phyloP scores from a whole-genome alignment of 1,140 invertebrate species.

The Epicauta chinensis region DNA sequence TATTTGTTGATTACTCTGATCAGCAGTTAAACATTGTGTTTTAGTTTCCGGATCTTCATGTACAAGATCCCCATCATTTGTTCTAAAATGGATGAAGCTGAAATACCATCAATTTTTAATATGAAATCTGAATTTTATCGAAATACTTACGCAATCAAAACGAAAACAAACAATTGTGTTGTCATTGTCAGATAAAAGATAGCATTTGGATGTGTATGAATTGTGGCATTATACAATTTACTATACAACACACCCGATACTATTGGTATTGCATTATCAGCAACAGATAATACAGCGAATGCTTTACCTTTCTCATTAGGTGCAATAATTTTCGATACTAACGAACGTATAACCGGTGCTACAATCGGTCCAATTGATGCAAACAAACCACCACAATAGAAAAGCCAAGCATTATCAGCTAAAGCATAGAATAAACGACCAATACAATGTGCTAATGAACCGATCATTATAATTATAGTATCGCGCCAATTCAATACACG shows the following conservation, averaged over 20 bases:
- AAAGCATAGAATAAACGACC: conserved; percentile 60
- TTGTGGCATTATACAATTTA: conserved; percentile 62
- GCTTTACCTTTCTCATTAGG: conserved; percentile 66
- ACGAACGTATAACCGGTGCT: conserved; percentile 65
- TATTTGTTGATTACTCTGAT: too few species aligned
- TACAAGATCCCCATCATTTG: conserved; percentile 21
- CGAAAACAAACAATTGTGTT: conserved; percentile 58
- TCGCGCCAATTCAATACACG: conserved; percentile 58
- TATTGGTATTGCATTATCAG: conserved; percentile 67
- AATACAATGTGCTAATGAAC: conserved; percentile 57
- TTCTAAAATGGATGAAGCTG: conserved; percentile 29
- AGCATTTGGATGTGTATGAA: conserved; percentile 48
- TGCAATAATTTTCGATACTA: conserved; percentile 65
- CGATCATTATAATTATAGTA: conserved; percentile 64
- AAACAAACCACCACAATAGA: conserved; percentile 60
- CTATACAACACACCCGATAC: conserved; percentile 62
- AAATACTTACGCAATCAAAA: conserved; percentile 48
- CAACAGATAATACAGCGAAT: conserved; percentile 65
- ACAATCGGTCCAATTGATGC: conserved; percentile 65
- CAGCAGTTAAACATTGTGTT: too few species aligned
- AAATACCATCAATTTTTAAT: too few species aligned
- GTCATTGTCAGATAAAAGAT: conserved; percentile 64
- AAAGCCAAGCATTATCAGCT: conserved; percentile 46
- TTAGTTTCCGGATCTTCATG: conserved; percentile 6
- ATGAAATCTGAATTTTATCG: too few species aligned